Evolutionary conservation across 64 coral and sea anemone genomes (phyloP), one percentile per base, ranked within the genome.

Genomic region (Trachythela sp.): DNA sequence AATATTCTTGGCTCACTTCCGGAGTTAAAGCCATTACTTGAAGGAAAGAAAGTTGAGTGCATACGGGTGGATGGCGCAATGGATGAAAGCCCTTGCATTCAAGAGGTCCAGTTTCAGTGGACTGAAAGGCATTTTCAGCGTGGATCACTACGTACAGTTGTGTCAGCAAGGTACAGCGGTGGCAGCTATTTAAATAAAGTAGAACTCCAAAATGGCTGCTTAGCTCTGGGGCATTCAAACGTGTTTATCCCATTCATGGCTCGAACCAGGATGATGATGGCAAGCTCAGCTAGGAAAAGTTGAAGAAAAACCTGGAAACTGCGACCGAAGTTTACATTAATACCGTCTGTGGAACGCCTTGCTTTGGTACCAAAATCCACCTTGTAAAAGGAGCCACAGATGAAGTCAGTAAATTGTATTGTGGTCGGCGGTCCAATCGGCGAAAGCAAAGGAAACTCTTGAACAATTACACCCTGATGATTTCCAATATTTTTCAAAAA

Each of bases 251-350:
- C 59, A 89, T 80, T 17, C 29, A 90, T 33, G 85, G 91, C 10
- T 45, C 49, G 1, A 88, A 92, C 31, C 49, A 80, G 13, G 91
- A 84, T 84, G 13, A 20, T 58, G 54, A 70, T 76, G 84, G 84
- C 14, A 92, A 92, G 20, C 39, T 92, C 35, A 27, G 80, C 77
- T 4, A 59, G 30, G 86, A 84, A 26, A 92, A 54, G 26, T 54
- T 92, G 38, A 92, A 92, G 31, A 38, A 92, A n/a, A n/a, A n/a
- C n/a, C n/a, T n/a, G n/a, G n/a, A n/a, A n/a, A n/a, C n/a, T n/a
- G n/a, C n/a, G n/a, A 40, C 26, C 2, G 91, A 88, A 15, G 86
- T 88, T 18, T 92, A 92, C 35, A 92, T 92, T 17, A 88, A 88
- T 36, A 92, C 83, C 13, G 90, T 92, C 1, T n/a, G n/a, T 36